Percentiles rank a stretch among this genome's conserved stretches.
Conservation (phyloP, 2,888 invertebrate genomes). For the Trilocha varians region DNA sequence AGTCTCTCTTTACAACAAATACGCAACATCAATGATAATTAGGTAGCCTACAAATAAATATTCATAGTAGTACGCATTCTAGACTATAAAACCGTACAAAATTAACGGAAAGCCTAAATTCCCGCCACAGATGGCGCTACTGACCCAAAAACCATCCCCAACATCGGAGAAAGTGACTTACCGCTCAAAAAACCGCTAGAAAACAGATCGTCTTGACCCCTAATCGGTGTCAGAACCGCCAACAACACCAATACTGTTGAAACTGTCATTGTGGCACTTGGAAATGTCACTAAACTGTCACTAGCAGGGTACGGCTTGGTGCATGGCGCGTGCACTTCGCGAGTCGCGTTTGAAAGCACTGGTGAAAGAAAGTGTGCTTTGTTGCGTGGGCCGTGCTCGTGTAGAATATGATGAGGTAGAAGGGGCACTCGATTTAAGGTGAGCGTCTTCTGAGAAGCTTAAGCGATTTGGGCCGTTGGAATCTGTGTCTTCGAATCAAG, state of each 20-base stretch:
- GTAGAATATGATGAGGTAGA: conserved; percentile 7
- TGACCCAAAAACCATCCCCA: background rate
- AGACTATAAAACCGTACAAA: too few species aligned
- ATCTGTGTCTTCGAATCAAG: too few species aligned
- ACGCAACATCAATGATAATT: too few species aligned
- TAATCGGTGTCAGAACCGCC: conserved; percentile 24
- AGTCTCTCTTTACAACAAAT: too few species aligned
- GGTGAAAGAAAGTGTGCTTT: conserved; percentile 38
- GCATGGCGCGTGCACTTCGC: conserved; percentile 42
- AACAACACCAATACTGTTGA: conserved; percentile 29
- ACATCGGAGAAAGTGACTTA: conserved; percentile 4
- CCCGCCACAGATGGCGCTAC: background rate
- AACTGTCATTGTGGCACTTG: conserved; percentile 41
- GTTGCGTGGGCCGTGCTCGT: conserved; percentile 3
- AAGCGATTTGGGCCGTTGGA: too few species aligned
- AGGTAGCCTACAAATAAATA: too few species aligned
- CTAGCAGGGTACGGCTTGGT: conserved; percentile 19
- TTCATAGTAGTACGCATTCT: too few species aligned
- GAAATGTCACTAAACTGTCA: conserved; percentile 19
- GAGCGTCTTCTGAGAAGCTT: background rate
- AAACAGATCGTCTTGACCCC: conserved; percentile 81
- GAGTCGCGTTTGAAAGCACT: conserved; percentile 36
- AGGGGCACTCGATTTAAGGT: background rate
- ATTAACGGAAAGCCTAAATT: background rate
- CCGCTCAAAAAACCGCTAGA: conserved; percentile 80